Conservation (phyloP, 2,888 invertebrate genomes). For the Notodonta dromedarius region DNA sequence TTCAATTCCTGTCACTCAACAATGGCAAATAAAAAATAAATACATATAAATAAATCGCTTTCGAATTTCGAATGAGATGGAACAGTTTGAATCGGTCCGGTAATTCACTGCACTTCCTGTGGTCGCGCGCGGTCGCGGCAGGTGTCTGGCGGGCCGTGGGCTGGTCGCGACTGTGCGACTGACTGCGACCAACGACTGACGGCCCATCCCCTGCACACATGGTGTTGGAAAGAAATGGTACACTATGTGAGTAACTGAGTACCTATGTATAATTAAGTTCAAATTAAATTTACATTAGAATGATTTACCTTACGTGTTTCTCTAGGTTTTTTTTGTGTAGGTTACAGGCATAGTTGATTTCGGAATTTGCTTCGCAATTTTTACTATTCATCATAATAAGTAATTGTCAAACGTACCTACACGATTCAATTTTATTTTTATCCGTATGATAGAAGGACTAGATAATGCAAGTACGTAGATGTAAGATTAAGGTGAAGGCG, state of each 20-base stretch:
- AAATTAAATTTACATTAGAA: no score
- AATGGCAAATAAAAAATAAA: constrained; percentile 31
- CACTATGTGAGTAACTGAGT: background rate
- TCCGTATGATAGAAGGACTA: no score
- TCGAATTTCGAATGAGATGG: constrained; percentile 50
- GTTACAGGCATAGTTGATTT: no score
- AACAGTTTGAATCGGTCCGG: constrained; percentile 48
- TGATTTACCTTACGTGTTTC: no score
- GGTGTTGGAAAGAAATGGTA: constrained; percentile 7
- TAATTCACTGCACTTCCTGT: constrained; percentile 76
- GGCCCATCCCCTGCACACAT: constrained; percentile 4
- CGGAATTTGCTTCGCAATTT: no score
- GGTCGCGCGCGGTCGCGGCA: constrained; percentile 46
- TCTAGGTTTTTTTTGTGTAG: no score
- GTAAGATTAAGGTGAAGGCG: no score
- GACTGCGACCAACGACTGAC: constrained; percentile 9
- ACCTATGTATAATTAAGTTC: background rate
- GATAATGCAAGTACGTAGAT: no score
- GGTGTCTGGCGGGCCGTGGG: constrained; percentile 52
- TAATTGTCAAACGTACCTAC: no score
- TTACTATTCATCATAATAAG: no score
- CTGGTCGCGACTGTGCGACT: constrained; percentile 47
- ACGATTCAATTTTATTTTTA: no score
- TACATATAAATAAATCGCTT: constrained; percentile 35
- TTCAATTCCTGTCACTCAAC: constrained; percentile 26